Conservation (phyloP, 2,888 invertebrate genomes). For the Thyatira batis region DNA sequence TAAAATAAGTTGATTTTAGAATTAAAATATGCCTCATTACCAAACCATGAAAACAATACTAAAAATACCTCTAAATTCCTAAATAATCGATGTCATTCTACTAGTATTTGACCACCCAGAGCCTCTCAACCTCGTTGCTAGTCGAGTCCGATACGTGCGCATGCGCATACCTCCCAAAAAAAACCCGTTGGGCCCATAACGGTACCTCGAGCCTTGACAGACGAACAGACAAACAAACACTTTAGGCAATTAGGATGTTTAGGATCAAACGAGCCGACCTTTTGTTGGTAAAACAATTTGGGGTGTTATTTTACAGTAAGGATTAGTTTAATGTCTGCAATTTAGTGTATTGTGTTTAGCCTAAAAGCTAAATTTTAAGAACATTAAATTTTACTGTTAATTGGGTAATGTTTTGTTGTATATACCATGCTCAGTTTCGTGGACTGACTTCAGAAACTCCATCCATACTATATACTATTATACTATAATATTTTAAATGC, state of each 20-base stretch:
- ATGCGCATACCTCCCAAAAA: conserved; percentile 32
- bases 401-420: too few species aligned
- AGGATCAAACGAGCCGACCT: conserved; percentile 52
- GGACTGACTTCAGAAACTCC: too few species aligned
- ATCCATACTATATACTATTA: too few species aligned
- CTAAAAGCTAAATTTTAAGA: too few species aligned
- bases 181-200: conserved; percentile 65
- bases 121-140: conserved; percentile 22
- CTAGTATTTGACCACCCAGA: conserved; percentile 29
- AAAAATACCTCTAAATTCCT: background rate
- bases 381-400: too few species aligned
- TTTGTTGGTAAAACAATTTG: conserved; percentile 6
- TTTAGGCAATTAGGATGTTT: conserved; percentile 66
- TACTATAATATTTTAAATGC: too few species aligned
- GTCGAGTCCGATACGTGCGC: background rate
- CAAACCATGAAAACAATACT: too few species aligned
- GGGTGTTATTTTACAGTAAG: background rate
- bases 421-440: too few species aligned
- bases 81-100: background rate
- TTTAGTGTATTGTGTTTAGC: too few species aligned
- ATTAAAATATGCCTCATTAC: too few species aligned
- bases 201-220: conserved; percentile 56
- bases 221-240: conserved; percentile 49
- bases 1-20: too few species aligned
- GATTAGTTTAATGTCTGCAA: too few species aligned